Conservation (phyloP, 2,113 vertebrate species). For the Carassius auratus region DNA sequence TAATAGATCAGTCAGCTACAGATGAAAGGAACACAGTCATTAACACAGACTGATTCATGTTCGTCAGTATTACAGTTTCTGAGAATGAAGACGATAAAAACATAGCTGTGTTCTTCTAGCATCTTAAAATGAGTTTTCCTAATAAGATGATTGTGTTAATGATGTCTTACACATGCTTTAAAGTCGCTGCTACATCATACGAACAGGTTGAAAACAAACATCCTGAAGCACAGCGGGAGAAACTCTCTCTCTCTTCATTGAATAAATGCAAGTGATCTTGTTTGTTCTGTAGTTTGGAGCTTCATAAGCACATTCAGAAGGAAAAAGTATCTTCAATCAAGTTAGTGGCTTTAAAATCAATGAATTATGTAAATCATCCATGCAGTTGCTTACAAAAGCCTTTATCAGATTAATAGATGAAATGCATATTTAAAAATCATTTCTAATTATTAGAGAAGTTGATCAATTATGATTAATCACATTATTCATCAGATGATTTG, state of each 20-base stretch:
- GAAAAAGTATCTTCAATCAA: constrained; percentile 7
- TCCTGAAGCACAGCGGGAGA: neutral
- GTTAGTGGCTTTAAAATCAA: constrained; percentile 24
- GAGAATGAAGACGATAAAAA: constrained; percentile 61
- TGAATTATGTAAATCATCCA: constrained; percentile 27
- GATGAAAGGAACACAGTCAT: constrained; percentile 78
- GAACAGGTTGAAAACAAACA: constrained; percentile 27
- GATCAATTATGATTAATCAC: constrained; percentile 94
- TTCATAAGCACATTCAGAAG: neutral
- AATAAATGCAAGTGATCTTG: neutral
- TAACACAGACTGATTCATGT: constrained; percentile 75
- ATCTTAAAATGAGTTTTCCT: constrained; percentile 48
- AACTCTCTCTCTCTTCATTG: neutral
- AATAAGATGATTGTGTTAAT: constrained; percentile 69
- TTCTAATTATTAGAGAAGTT: constrained; percentile 94
- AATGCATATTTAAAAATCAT: constrained; percentile 81
- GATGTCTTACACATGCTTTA: constrained; percentile 39
- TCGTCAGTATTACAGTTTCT: constrained; percentile 68
- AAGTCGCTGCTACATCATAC: constrained; percentile 19
- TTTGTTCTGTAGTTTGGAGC: constrained; percentile 27
- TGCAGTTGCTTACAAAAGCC: constrained; percentile 3
- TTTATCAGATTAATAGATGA: constrained; percentile 19
- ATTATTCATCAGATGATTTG: constrained; percentile 85
- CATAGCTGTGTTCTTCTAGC: constrained; percentile 37
- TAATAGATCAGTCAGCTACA: constrained; percentile 73